Percentiles rank a stretch among this genome's conserved stretches.
Evolutionary conservation across 2,797 vertebrate species (phyloP).

Genomic region (Cynodonichthys magdalenae): DNA sequence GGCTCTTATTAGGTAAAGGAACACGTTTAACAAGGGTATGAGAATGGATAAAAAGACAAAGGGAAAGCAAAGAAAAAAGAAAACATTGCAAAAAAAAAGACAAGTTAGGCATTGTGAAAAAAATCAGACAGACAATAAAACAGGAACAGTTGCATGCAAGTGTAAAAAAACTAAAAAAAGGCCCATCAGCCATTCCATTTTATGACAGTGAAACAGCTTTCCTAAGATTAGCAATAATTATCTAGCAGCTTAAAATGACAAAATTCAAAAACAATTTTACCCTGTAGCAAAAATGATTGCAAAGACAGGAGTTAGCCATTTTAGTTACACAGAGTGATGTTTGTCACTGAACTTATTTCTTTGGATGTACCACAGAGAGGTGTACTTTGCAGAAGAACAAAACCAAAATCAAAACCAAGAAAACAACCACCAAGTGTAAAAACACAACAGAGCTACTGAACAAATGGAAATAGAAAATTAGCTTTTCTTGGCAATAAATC

Average conservation of each 20-base stretch:
- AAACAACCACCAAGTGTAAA: slow-evolving; percentile 42
- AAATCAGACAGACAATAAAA: slow-evolving; percentile 21
- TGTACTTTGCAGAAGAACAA: slow-evolving; percentile 20
- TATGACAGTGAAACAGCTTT: slow-evolving; percentile 6
- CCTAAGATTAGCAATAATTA: slow-evolving; percentile 2
- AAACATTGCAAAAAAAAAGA: slow-evolving; percentile 60
- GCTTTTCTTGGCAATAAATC: slow-evolving; percentile 41
- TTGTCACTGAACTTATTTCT: slow-evolving; percentile 23
- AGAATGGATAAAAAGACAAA: slow-evolving; percentile 61
- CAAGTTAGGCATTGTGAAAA: slow-evolving; percentile 53
- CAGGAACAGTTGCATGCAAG: slow-evolving; percentile 49
- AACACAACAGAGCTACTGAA: slow-evolving; percentile 34
- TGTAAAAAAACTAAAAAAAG: slow-evolving; percentile 3
- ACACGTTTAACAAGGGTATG: slow-evolving; percentile 42
- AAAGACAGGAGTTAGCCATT: slow-evolving; percentile 1
- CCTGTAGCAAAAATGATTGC: background rate
- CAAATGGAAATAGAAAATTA: slow-evolving; percentile 49
- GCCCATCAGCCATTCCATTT: background rate
- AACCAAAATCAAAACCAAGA: slow-evolving; percentile 39
- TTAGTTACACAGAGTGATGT: slow-evolving; percentile 19
- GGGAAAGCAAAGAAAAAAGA: slow-evolving; percentile 59
- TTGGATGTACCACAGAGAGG: slow-evolving; percentile 29
- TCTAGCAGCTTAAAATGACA: background rate
- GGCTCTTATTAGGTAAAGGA: slow-evolving; percentile 71
- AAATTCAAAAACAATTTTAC: background rate